Evolutionary conservation across 2,113 vertebrate species (phyloP).

Genomic region (Piprites chloris): DNA sequence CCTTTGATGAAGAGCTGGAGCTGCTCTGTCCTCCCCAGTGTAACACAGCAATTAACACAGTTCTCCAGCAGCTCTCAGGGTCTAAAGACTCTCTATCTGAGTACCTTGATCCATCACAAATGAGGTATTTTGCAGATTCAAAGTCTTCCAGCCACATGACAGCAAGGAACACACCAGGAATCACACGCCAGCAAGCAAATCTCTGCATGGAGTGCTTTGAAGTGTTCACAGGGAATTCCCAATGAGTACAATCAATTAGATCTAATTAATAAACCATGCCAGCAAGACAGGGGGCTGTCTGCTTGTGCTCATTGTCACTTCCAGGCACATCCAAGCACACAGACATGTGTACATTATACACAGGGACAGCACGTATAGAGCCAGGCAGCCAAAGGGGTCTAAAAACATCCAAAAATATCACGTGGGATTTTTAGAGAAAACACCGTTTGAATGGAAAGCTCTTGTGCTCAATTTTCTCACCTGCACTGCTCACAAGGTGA

Average conservation of each 20-base stretch:
- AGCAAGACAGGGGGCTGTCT: not conserved
- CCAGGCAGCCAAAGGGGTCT: not conserved
- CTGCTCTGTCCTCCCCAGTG: not conserved
- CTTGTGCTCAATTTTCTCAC: not conserved
- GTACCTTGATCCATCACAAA: constrained; percentile 3
- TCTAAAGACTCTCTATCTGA: not conserved
- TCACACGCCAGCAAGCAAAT: not conserved
- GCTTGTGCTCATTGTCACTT: not conserved
- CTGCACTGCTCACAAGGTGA: constrained; percentile 12
- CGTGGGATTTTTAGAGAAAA: not conserved
- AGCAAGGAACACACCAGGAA: not conserved
- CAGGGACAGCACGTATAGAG: not conserved
- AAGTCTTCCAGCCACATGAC: not conserved
- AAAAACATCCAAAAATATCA: not conserved
- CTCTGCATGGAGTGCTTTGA: not conserved
- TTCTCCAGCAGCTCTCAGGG: not conserved
- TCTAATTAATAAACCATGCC: constrained; percentile 7
- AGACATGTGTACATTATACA: not conserved
- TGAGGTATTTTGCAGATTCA: not conserved
- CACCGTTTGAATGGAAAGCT: not conserved
- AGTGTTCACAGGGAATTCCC: constrained; percentile 46
- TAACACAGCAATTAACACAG: constrained; percentile 31
- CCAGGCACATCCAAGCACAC: not conserved
- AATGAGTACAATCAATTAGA: not conserved
- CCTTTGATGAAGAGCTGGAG: constrained; percentile 17